These are phyloP conservation scores for Melanotus villosus DNA, from an alignment of 2,888 invertebrate species.

Conservation along the genomic window DNA sequence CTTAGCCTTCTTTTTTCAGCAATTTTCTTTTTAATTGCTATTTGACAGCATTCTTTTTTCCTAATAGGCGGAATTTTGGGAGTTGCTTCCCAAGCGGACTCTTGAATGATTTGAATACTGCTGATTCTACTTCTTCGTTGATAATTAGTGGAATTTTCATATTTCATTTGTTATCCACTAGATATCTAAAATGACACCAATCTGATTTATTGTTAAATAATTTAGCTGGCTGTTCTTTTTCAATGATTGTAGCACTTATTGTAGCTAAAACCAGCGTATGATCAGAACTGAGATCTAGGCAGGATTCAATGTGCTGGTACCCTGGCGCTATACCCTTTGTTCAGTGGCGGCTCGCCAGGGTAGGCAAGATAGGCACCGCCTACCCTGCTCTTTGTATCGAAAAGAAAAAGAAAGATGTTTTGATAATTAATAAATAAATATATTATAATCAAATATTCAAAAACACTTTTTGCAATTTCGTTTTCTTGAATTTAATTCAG, in stretches of 20 bases:
- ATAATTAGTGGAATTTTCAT: constrained; percentile 35
- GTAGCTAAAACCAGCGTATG: constrained; percentile 4
- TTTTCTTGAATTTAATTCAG: too few relatives aligned
- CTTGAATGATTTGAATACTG: constrained; percentile 39
- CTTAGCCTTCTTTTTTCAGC: constrained; percentile 40
- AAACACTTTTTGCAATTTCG: too few relatives aligned
- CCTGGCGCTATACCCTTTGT: neutral
- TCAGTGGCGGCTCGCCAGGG: too few relatives aligned
- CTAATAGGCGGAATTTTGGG: constrained; percentile 17
- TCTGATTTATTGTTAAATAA: constrained; percentile 17
- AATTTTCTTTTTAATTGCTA: constrained; percentile 42
- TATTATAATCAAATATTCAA: too few relatives aligned
- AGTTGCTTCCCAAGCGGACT: constrained; percentile 45
- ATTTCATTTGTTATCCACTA: constrained; percentile 36
- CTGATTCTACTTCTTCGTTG: constrained; percentile 5
- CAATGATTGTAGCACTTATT: constrained; percentile 7
- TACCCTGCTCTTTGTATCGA: too few relatives aligned
- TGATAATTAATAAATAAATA: too few relatives aligned
- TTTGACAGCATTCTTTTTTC: constrained; percentile 30
- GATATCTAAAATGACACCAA: constrained; percentile 33
- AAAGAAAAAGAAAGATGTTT: too few relatives aligned
- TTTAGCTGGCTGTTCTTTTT: neutral
- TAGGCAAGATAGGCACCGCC: too few relatives aligned
- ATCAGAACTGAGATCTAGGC: neutral
- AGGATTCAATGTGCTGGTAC: neutral